Conservation (phyloP, 2,113 vertebrate species). For the Myiozetetes cayanensis region DNA sequence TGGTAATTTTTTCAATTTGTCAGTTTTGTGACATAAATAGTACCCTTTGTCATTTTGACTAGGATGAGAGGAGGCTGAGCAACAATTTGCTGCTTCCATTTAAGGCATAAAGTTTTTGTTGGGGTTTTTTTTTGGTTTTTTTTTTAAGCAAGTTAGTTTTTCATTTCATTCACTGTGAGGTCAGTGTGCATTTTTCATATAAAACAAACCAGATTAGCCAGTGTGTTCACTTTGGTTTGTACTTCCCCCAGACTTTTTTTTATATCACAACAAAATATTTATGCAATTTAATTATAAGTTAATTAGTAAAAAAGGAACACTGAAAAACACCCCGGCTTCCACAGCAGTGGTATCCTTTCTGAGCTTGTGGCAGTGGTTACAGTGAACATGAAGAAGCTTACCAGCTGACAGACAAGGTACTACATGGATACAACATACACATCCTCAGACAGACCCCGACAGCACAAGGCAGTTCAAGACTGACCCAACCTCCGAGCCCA, state of each 20-base stretch:
- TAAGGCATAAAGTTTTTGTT: neutral
- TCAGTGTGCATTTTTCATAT: slow-evolving; percentile 53
- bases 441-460: neutral
- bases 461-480: neutral
- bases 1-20: slow-evolving; percentile 3
- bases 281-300: neutral
- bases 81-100: neutral
- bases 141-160: neutral
- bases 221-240: neutral
- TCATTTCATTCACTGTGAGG: neutral
- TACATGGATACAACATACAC: neutral
- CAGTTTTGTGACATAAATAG: neutral
- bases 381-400: neutral
- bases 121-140: neutral
- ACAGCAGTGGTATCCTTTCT: neutral
- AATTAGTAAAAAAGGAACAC: neutral
- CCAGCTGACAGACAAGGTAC: slow-evolving; percentile 25
- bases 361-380: neutral
- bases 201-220: slow-evolving; percentile 40
- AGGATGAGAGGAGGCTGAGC: slow-evolving; percentile 10
- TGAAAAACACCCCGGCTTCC: neutral
- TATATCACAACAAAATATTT: neutral
- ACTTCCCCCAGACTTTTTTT: neutral
- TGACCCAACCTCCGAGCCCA: neutral
- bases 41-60: neutral